Percentiles rank a stretch among this genome's conserved stretches.
Evolutionary conservation across 2,888 invertebrate species (phyloP).

Genomic region (Taphrorychus bicolor): DNA sequence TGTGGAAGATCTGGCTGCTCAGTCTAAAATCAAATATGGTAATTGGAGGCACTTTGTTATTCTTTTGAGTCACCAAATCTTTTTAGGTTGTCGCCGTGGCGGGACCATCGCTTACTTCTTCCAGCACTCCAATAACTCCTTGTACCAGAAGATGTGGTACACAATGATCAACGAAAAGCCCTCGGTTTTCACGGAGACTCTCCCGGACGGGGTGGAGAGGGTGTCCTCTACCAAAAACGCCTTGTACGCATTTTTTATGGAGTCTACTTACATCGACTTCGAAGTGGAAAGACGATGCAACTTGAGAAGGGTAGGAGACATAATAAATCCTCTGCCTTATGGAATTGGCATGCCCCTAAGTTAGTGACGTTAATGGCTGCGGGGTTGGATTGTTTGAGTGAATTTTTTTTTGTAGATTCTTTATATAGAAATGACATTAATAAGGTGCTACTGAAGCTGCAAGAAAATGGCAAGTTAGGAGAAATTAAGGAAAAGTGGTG

Average conservation of each 20-base stretch:
- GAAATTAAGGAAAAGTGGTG: conserved; percentile 92
- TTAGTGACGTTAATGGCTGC: conserved; percentile 62
- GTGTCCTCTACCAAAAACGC: conserved; percentile 80
- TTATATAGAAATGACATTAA: conserved; percentile 82
- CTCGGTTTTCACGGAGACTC: conserved; percentile 81
- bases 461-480: conserved; percentile 84
- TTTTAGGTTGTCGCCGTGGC: too few relatives aligned
- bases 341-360: conserved; percentile 92
- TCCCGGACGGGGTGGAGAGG: conserved; percentile 69
- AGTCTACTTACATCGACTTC: conserved; percentile 94
- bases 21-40: conserved; percentile 95
- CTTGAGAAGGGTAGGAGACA: conserved; percentile 79
- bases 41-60: conserved; percentile 73
- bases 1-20: conserved; percentile 90
- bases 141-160: conserved; percentile 50
- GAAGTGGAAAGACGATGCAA: conserved; percentile 85
- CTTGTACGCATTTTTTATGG: conserved; percentile 94
- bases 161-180: conserved; percentile 82
- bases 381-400: neutral
- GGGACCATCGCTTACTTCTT: conserved; percentile 93
- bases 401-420: conserved; percentile 64
- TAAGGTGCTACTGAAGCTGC: conserved; percentile 85
- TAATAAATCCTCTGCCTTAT: conserved; percentile 90
- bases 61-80: too few relatives aligned
- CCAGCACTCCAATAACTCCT: conserved; percentile 63